These are phyloP conservation scores for Anthoptus insignis DNA, from an alignment of 2,888 invertebrate genomes.

Conservation along the genomic window DNA sequence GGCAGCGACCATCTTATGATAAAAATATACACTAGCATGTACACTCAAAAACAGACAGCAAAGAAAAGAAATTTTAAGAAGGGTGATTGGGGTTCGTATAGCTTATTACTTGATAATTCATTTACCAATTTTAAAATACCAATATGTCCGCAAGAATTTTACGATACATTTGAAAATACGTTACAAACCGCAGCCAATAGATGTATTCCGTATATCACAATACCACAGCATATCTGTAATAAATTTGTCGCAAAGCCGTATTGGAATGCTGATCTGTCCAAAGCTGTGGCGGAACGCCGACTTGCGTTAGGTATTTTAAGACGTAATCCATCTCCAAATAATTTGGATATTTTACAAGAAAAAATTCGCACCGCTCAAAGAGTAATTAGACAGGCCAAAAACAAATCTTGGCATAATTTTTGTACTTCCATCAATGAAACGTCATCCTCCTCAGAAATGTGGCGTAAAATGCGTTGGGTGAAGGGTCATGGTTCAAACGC, in stretches of 20 bases:
- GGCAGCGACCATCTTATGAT: too few relatives aligned
- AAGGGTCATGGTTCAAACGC: constrained; percentile 27
- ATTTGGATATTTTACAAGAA: constrained; percentile 12
- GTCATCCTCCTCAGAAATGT: constrained; percentile 20
- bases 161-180: constrained; percentile 2
- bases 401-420: constrained; percentile 21
- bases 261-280: too few relatives aligned
- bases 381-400: constrained; percentile 15
- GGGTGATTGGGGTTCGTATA: constrained; percentile 20
- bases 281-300: too few relatives aligned
- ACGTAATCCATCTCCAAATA: constrained; percentile 13
- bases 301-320: neutral
- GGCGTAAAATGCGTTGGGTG: constrained; percentile 32
- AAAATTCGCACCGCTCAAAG: constrained; percentile 16
- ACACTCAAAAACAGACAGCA: too few relatives aligned
- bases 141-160: constrained; percentile 6
- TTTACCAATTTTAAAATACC: neutral
- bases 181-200: constrained; percentile 29
- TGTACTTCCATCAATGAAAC: constrained; percentile 13
- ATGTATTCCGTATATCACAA: constrained; percentile 31
- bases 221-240: constrained; percentile 13
- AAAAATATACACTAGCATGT: too few relatives aligned
- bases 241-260: constrained; percentile 48
- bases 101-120: neutral
- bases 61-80: too few relatives aligned